Evolutionary conservation across 2,888 invertebrate genomes (phyloP), one percentile per base, ranked within the genome.

Genomic region (Imbricaverruca yamaguchii): DNA sequence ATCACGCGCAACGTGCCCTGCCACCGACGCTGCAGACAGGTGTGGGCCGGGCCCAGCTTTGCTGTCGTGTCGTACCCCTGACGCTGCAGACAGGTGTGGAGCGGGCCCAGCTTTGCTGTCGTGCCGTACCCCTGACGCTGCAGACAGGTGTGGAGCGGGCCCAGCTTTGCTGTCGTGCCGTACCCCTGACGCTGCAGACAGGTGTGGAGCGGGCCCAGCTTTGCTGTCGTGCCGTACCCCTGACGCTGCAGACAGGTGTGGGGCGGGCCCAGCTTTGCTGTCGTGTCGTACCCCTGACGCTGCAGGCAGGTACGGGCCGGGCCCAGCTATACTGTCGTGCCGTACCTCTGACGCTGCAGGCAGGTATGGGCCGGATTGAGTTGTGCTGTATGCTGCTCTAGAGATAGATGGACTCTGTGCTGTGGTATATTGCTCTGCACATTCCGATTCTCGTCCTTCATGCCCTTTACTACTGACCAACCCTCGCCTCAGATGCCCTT

Each of bases 1-100:
- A 92, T 98, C 80, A 99, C 98, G 0, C 91, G 94, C 84, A 98
- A 97, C 91, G 97, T 99, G 25, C 97, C 99, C 18, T 99, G 99
- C 87, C 93, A 94, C 84, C 93, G 97, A 84, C 90, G 99, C 84
- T 98, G 97, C 87, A 97, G 97, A 88, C 95, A 96, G 89, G 92
- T 92, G 86, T 77, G 83, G n/a, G 23, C 10, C 65, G 1, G 61
- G 18, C 18, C 61, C 39, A 39, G 39, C 39, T 39, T 1, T 39
- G 39, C 39, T 39, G 39, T 39, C 91, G 97, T 99, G 25, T 97
- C 99, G 15, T 99, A 99, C 87, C 93, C 94, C 84, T 93, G 97
- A 84, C 90, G 99, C 84, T 98, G 97, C 87, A 97, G 97, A 88
- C 95, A 96, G 89, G 92, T 92, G 86, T 77, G 83, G n/a, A 65